Base-by-base conservation (phyloP, 2,113 vertebrate species). In the Dipodomys spectabilis region DNA sequence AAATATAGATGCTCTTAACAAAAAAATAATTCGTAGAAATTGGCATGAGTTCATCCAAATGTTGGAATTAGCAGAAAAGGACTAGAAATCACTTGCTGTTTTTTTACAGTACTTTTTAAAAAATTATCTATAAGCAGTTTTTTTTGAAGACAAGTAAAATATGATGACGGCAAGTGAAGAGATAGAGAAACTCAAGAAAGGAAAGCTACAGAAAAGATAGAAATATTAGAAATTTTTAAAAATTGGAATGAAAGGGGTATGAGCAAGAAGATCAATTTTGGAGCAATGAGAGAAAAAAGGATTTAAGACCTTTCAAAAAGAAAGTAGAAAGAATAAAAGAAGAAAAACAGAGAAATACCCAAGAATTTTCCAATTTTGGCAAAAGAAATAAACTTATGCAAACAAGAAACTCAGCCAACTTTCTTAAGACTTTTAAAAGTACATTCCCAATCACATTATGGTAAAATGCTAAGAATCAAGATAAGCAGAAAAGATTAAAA, bases 21-120 rank as follows among this genome's bases (percentile, higher is more conserved):
- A 94, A n/a, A 77, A 16, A 82, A 81, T 20, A 62, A 75, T 74
- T 60, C 91, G 7, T 49, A 53, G 32, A 86, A 10, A 86, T 0
- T 74, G 25, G 65, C 18, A 62, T 71, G 39, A 88, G 30, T 89
- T 83, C 80, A 91, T 83, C n/a, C 68, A 93, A 35, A 75, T 65
- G 45, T 62, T 64, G 6, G 39, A 91, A 89, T 86, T 73, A 83
- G 8, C 16, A 82, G 18, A 94, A 30, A 81, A 88, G 9, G 12
- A 78, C 72, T 95, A 84, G n/a, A 78, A 85, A 74, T 88, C 57
- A 96, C 35, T 35, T 94, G 79, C 12, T 49, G 9, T 11, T 49
- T 49, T 49, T 49, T 49, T 49, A 49, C 39, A 39, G 39, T 5
- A 39, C 39, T 39, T 39, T 39, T 39, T 39, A 39, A 39, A 39